phyloP scores from a whole-genome alignment of 2,113 vertebrate species.

The Neodontobutis hainanensis region DNA sequence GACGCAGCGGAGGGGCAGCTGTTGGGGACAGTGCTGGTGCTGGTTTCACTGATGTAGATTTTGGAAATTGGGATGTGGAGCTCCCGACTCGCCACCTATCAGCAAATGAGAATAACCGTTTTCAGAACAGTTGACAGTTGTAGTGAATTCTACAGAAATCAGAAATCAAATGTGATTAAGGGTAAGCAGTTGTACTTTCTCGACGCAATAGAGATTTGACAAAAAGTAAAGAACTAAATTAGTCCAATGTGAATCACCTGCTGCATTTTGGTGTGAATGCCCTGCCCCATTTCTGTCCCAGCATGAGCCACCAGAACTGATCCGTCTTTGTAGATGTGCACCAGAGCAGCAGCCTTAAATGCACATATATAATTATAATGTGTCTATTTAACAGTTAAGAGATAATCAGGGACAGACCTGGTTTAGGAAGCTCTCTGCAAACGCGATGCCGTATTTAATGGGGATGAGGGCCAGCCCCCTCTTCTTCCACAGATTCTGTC shows the following conservation, averaged over 20 bases:
- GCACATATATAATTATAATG: slow-evolving; percentile 2
- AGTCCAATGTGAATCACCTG: slow-evolving; percentile 43
- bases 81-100: slow-evolving; percentile 86
- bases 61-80: slow-evolving; percentile 80
- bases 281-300: slow-evolving; percentile 87
- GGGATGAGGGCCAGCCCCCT: slow-evolving; percentile 83
- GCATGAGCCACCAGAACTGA: slow-evolving; percentile 85
- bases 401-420: slow-evolving; percentile 74
- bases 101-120: background rate
- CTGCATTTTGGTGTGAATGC: slow-evolving; percentile 86
- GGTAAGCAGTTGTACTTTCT: no score
- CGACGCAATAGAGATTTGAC: no score
- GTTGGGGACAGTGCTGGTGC: slow-evolving; percentile 86
- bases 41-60: slow-evolving; percentile 87
- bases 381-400: background rate
- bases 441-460: slow-evolving; percentile 84
- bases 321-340: slow-evolving; percentile 86
- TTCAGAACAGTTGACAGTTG: no score
- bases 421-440: slow-evolving; percentile 73
- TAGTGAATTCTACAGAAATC: no score
- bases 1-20: slow-evolving; percentile 82
- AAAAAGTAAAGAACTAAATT: no score
- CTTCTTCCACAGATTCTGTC: slow-evolving; percentile 85
- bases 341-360: slow-evolving; percentile 80
- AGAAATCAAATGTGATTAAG: no score